Conservation (phyloP, 2,888 invertebrate genomes). For the Agriopis aurantiaria region DNA sequence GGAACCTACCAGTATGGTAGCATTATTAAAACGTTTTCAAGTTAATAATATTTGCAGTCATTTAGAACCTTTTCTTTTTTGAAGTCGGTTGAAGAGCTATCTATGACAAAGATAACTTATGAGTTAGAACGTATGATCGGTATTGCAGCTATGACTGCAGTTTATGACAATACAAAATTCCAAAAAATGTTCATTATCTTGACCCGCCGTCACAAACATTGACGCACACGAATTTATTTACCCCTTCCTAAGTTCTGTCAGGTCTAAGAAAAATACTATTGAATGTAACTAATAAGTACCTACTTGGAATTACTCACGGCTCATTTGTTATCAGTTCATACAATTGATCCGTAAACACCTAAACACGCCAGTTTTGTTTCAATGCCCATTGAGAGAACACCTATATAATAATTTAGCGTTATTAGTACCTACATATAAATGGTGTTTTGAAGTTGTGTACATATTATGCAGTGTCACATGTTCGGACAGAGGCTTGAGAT, state of each 20-base stretch:
- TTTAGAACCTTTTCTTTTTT: no score
- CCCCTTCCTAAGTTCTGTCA: constrained; percentile 10
- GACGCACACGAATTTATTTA: constrained; percentile 26
- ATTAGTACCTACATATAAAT: constrained; percentile 15
- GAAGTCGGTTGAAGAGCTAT: no score
- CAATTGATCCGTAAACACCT: constrained; percentile 21
- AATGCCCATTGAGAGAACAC: constrained; percentile 16
- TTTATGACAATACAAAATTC: constrained; percentile 22
- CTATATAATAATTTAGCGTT: constrained; percentile 5
- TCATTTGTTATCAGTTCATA: constrained; percentile 21
- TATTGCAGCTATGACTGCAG: constrained; percentile 1
- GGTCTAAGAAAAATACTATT: constrained; percentile 16
- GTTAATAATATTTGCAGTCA: no score
- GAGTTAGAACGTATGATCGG: no score
- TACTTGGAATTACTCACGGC: constrained; percentile 26
- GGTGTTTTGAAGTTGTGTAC: constrained; percentile 20
- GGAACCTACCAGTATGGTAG: no score
- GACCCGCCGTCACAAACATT: constrained; percentile 6
- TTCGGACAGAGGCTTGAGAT: constrained; percentile 33
- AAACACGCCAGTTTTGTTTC: constrained; percentile 30
- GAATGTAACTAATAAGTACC: constrained; percentile 9
- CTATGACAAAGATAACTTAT: no score
- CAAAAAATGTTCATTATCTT: constrained; percentile 13
- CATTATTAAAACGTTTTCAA: no score
- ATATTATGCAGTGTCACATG: constrained; percentile 37